A percentile compares a stretch with the other conserved stretches of the same genome.
These are phyloP conservation scores for Hippopotamyrus pictus DNA, from an alignment of 2,797 vertebrate species.

Conservation along the genomic window DNA sequence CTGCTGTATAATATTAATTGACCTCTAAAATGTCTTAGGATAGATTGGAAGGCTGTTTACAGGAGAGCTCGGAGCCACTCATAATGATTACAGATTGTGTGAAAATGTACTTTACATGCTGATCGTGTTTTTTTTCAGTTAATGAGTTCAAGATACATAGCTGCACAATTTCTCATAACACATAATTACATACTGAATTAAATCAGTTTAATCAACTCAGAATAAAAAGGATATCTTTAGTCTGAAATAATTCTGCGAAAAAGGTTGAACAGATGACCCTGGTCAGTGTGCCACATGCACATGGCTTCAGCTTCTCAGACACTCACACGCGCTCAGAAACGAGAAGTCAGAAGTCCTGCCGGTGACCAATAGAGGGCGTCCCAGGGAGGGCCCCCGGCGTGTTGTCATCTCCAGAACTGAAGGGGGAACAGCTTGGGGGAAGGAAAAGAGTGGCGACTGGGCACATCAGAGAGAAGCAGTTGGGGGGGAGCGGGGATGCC, in stretches of 20 bases:
- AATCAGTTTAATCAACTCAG: background rate
- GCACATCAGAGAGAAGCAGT: background rate
- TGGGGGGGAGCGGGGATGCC: background rate
- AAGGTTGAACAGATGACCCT: background rate
- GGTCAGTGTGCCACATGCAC: background rate
- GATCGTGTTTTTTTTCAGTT: background rate
- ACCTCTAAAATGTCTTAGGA: slow-evolving; percentile 9
- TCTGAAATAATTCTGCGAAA: background rate
- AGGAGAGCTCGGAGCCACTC: background rate
- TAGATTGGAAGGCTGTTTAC: slow-evolving; percentile 9
- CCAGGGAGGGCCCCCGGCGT: background rate
- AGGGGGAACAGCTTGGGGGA: background rate
- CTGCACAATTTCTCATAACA: background rate
- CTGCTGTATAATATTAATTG: background rate
- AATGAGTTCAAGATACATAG: slow-evolving; percentile 8
- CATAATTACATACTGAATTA: slow-evolving; percentile 9
- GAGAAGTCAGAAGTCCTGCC: background rate
- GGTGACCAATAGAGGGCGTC: background rate
- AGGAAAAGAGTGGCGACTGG: background rate
- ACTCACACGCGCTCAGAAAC: background rate
- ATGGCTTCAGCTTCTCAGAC: background rate
- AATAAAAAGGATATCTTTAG: slow-evolving; percentile 1
- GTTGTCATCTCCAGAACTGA: background rate
- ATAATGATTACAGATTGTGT: slow-evolving; percentile 4
- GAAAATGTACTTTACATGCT: background rate